Base-by-base conservation (phyloP, 2,113 vertebrate species). In the Accipiter virgatus region DNA sequence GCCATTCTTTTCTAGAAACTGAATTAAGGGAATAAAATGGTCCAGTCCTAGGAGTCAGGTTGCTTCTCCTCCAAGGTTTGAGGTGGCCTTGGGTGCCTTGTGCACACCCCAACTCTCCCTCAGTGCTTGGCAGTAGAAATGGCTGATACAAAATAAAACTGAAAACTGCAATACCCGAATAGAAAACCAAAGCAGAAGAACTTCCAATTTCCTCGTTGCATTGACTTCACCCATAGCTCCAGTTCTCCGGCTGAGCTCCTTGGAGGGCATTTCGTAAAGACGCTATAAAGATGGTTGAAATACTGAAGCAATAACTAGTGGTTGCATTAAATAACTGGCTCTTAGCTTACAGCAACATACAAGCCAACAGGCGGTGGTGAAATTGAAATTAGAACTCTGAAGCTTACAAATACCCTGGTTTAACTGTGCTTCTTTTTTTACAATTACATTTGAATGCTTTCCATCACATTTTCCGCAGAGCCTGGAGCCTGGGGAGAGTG, bases 21-120 rank as follows among this genome's bases (percentile, higher is more conserved):
- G 53, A 29, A 32, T 36, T 67, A 59, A 74, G 36, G 38, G 23
- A 25, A 48, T 16, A 10, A 53, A 34, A 52, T 21, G 19, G 25
- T 32, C 25, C 23, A 10, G 8, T 77, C 20, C 10, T 26, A n/a
- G 55, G 16, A 31, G 23, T 7, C 2, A 10, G 23, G 13, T 48
- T 61, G 55, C 23, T 45, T 2, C 25, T 53, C 38, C 25, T 53
- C 38, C 23, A 12, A 16, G 25, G 16, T 55, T 29, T 1, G 4
- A 42, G 14, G 55, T 55, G n/a, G 11, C 16, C 29, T 75, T 5
- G 27, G 34, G 10, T 45, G 45, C 5, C 11, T 72, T 82, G 45
- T 26, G 29, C 12, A 13, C 22, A 2, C 10, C 52, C 34, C 8
- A 16, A 0, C 0, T 4, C 34, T 40, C 55, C 23, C 40, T n/a